Conservation (phyloP, 2,113 vertebrate species). For the Tiliqua scincoides region DNA sequence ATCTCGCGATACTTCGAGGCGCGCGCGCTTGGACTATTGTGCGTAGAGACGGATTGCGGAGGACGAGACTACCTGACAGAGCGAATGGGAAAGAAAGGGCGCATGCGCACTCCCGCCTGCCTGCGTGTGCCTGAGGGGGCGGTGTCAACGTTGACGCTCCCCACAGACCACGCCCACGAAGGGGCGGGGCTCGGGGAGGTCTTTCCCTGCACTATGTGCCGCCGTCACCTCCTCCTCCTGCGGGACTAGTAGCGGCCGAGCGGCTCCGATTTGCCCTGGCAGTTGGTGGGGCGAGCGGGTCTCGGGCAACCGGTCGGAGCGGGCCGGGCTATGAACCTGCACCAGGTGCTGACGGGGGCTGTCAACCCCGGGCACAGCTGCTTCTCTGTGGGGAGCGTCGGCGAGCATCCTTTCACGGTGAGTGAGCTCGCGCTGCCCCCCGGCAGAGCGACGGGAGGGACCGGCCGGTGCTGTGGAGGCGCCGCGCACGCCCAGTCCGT, state of each 20-base stretch:
- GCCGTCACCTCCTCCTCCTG: neutral
- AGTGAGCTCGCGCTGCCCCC: no score
- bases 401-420: conserved; percentile 91
- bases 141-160: neutral
- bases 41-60: neutral
- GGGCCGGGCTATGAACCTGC: conserved; percentile 87
- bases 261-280: neutral
- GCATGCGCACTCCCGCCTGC: neutral
- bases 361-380: conserved; percentile 95
- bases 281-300: neutral
- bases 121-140: neutral
- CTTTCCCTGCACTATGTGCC: neutral
- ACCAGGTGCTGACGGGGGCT: conserved; percentile 95
- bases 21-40: neutral
- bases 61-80: neutral
- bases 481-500: no score
- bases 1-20: conserved; percentile 3
- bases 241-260: neutral
- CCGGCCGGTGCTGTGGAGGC: no score
- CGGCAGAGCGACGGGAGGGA: no score
- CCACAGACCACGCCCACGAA: neutral
- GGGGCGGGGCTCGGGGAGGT: neutral
- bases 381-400: conserved; percentile 90
- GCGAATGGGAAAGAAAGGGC: no score
- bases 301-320: neutral